Evolutionary conservation across 2,113 vertebrate genomes (phyloP).

Genomic region (Callionymus lyra): DNA sequence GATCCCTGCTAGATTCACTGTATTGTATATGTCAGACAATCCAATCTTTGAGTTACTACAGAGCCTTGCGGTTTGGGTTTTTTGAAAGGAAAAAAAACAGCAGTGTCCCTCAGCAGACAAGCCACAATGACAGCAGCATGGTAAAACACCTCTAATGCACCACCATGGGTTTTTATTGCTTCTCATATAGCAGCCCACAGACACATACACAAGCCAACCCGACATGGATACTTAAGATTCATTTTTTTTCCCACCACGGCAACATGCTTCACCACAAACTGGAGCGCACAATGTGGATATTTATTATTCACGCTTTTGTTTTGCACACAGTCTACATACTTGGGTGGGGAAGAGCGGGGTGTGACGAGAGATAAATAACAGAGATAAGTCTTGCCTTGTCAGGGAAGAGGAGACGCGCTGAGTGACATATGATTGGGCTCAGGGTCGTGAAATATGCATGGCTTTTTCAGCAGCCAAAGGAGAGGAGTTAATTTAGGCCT

Average conservation of each 20-base stretch:
- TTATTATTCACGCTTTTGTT: slow-evolving; percentile 65
- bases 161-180: slow-evolving; percentile 45
- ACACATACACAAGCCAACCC: background rate
- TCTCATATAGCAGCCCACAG: slow-evolving; percentile 40
- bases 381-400: slow-evolving; percentile 67
- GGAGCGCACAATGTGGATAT: slow-evolving; percentile 32
- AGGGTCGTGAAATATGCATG: slow-evolving; percentile 73
- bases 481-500: slow-evolving; percentile 74
- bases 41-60: too few relatives aligned
- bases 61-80: too few relatives aligned
- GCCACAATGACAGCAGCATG: slow-evolving; percentile 58
- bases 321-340: slow-evolving; percentile 56
- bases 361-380: slow-evolving; percentile 58
- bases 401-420: slow-evolving; percentile 55
- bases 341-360: slow-evolving; percentile 10
- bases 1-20: too few relatives aligned
- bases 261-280: slow-evolving; percentile 35
- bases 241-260: slow-evolving; percentile 29
- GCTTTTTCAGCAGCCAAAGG: slow-evolving; percentile 64
- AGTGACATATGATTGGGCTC: slow-evolving; percentile 67
- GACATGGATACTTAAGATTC: slow-evolving; percentile 31
- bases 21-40: too few relatives aligned
- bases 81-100: slow-evolving; percentile 30
- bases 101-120: slow-evolving; percentile 33
- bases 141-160: slow-evolving; percentile 56